phyloP scores from a whole-genome alignment of 1,140 invertebrate species.

The Copidosoma floridanum region DNA sequence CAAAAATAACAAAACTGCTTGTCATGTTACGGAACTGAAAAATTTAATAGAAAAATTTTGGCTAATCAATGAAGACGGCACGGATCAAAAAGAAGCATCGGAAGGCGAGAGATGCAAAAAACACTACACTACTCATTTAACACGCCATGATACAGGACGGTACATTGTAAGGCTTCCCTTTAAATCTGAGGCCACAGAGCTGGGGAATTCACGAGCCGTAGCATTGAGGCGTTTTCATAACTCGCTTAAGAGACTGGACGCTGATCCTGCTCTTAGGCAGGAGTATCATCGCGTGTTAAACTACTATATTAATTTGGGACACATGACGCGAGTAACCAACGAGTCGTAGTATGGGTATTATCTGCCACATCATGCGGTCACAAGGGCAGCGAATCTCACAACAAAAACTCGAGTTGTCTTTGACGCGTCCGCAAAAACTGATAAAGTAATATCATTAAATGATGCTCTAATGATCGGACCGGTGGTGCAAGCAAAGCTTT shows the following conservation, averaged over 20 bases:
- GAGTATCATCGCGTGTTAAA: slow-evolving; percentile 35
- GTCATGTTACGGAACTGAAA: no score
- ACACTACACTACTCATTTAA: background rate
- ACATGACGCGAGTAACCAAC: slow-evolving; percentile 15
- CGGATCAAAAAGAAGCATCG: background rate
- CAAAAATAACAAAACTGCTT: no score
- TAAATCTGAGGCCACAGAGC: slow-evolving; percentile 21
- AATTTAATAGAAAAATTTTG: no score
- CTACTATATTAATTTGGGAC: slow-evolving; percentile 31
- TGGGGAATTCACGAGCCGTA: slow-evolving; percentile 28
- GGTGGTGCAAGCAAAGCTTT: slow-evolving; percentile 24
- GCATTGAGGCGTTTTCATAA: slow-evolving; percentile 18
- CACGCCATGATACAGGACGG: slow-evolving; percentile 31
- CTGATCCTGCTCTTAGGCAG: slow-evolving; percentile 28
- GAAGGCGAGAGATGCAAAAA: background rate
- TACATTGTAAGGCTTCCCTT: slow-evolving; percentile 39
- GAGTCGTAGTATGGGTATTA: slow-evolving; percentile 40
- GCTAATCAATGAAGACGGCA: background rate
- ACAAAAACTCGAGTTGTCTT: slow-evolving; percentile 1
- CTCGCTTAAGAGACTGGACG: slow-evolving; percentile 40
- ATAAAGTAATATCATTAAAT: slow-evolving; percentile 34
- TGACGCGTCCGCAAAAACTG: background rate
- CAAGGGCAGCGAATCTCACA: background rate
- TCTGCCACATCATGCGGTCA: slow-evolving; percentile 1
- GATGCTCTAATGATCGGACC: slow-evolving; percentile 32